These are phyloP conservation scores for Lethrus apterus DNA, from an alignment of 1,140 invertebrate genomes.

Conservation along the genomic window DNA sequence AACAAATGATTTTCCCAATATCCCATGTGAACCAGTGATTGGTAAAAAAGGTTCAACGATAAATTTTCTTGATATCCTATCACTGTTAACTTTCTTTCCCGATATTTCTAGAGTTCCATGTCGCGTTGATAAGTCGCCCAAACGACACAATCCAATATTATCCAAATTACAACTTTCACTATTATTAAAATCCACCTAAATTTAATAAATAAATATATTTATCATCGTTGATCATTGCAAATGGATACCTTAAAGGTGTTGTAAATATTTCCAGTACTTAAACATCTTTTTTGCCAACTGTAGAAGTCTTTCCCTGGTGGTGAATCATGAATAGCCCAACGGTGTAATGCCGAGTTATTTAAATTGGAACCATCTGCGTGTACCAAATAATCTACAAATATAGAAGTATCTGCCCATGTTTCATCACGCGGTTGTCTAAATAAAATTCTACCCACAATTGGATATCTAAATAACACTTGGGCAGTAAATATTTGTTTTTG, in stretches of 20 bases:
- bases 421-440: constrained; percentile 73
- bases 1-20: constrained; percentile 78
- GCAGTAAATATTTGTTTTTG: constrained; percentile 66
- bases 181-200: constrained; percentile 44
- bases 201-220: background rate
- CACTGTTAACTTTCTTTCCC: constrained; percentile 56
- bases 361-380: constrained; percentile 78
- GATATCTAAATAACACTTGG: constrained; percentile 72
- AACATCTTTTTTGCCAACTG: constrained; percentile 79
- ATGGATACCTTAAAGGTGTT: constrained; percentile 71
- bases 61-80: constrained; percentile 59
- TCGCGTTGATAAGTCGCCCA: constrained; percentile 61
- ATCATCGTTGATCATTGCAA: constrained; percentile 14
- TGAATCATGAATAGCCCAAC: constrained; percentile 57
- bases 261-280: constrained; percentile 69
- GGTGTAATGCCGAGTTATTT: constrained; percentile 71
- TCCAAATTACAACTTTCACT: constrained; percentile 47
- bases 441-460: constrained; percentile 77
- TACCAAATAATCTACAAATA: constrained; percentile 68
- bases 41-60: constrained; percentile 74
- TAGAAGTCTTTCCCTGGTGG: constrained; percentile 78
- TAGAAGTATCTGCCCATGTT: constrained; percentile 73
- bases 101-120: constrained; percentile 67
- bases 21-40: constrained; percentile 63
- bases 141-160: constrained; percentile 51